A percentile compares a stretch with the other conserved stretches of the same genome.
These are phyloP conservation scores for Ascaphus truei DNA, from an alignment of 2,113 vertebrate genomes.

Conservation along the genomic window DNA sequence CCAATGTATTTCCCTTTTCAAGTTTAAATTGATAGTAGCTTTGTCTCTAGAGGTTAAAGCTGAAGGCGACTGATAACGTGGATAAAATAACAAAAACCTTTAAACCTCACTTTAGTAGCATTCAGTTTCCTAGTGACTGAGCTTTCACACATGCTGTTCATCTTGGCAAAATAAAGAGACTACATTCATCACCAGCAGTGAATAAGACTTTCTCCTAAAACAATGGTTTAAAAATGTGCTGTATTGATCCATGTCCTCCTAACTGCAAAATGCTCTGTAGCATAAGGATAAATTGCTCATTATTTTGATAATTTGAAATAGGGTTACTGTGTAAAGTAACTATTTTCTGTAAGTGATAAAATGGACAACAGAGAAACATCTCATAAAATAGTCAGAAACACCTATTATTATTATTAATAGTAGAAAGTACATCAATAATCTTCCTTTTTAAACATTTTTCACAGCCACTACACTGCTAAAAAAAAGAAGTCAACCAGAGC, in stretches of 20 bases:
- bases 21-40: conserved; percentile 35
- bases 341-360: not conserved
- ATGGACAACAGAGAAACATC: not conserved
- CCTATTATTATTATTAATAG: too few relatives aligned
- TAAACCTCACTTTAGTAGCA: conserved; percentile 30
- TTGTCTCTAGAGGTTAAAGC: conserved; percentile 38
- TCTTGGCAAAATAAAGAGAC: conserved; percentile 34
- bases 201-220: conserved; percentile 8
- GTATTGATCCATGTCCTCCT: conserved; percentile 10
- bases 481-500: too few relatives aligned
- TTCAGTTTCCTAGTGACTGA: conserved; percentile 27
- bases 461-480: too few relatives aligned
- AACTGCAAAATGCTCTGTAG: conserved; percentile 8
- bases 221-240: not conserved
- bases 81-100: conserved; percentile 47
- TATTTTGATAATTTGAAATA: not conserved
- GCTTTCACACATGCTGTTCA: conserved; percentile 34
- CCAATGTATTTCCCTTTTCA: not conserved
- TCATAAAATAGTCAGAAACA: too few relatives aligned
- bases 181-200: conserved; percentile 18
- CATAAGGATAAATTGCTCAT: not conserved
- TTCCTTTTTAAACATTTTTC: too few relatives aligned
- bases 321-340: not conserved
- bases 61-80: conserved; percentile 46
- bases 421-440: too few relatives aligned